Conservation (phyloP, 2,113 vertebrate genomes). For the Tamias sibiricus region DNA sequence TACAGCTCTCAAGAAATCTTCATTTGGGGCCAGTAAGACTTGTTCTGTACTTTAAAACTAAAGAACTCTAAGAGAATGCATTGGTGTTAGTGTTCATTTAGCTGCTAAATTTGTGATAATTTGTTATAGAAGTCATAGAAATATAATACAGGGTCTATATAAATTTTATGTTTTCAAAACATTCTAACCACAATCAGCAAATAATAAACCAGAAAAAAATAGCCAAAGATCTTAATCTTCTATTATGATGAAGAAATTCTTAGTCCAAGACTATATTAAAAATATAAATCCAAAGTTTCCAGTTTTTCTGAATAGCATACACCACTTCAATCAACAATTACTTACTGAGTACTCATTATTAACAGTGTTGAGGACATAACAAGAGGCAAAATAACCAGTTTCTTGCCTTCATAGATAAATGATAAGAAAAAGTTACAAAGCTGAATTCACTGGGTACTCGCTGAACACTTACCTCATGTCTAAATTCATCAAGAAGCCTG, state of each 20-base stretch:
- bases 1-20: neutral
- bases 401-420: neutral
- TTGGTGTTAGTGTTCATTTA: neutral
- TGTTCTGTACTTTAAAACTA: neutral
- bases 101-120: neutral
- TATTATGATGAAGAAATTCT: neutral
- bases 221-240: neutral
- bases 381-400: neutral
- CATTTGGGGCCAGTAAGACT: neutral
- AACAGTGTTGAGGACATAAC: neutral
- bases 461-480: neutral
- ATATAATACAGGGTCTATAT: neutral
- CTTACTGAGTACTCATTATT: neutral
- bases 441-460: neutral
- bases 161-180: neutral
- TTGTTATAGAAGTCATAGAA: neutral
- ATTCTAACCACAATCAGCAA: neutral
- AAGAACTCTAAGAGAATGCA: neutral
- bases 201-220: neutral
- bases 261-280: neutral
- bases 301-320: neutral
- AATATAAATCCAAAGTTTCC: neutral
- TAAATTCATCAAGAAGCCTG: neutral
- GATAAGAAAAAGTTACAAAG: constrained; percentile 3
- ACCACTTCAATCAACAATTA: neutral